Evolutionary conservation across 1,140 invertebrate species (phyloP), one percentile per base, ranked within the genome.

Genomic region (Caerostris darwini): DNA sequence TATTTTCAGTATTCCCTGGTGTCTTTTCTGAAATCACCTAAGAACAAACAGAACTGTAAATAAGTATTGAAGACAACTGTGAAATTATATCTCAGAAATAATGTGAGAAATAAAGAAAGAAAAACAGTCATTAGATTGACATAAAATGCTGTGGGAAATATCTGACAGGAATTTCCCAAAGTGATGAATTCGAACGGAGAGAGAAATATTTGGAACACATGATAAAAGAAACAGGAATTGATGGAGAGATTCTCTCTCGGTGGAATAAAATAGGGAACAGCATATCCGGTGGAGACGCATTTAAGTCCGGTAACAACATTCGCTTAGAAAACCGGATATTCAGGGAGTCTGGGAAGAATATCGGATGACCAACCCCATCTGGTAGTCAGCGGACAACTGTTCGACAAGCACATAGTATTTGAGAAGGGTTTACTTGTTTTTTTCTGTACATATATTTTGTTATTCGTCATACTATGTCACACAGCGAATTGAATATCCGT

Each of bases 261-360:
- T 19, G 85, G 34, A 87, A 87, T 87, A 87, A 87, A 87, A 87
- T 87, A 87, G 85, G 56, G 58, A 64, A 3, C 34, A 50, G 34
- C 50, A 64, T 87, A 87, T 87, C 85, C 85, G 85, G 85, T 87
- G 85, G 85, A 87, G 59, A 50, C 56, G 58, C 85, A 87, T 87
- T 87, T 64, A 87, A 87, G 85, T 87, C 85, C 85, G 59, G 85
- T 64, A 87, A 87, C 85, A 87, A 58, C 59, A n/a, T 87, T 54
- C 85, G 59, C 85, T 87, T 64, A 57, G 85, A 87, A 57, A 87
- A 87, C 85, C 85, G 85, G 85, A 87, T 87, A 87, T 87, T 87
- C 85, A 53, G 85, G 34, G 59, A 53, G 85, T 64, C 85, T 8
- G 57, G 59, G 14, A 87, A 87, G 85, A 57, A 64, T 59, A 87